A percentile compares a stretch with the other conserved stretches of the same genome.
phyloP scores from a whole-genome alignment of 2,888 invertebrate species.

The Orthosia gracilis region DNA sequence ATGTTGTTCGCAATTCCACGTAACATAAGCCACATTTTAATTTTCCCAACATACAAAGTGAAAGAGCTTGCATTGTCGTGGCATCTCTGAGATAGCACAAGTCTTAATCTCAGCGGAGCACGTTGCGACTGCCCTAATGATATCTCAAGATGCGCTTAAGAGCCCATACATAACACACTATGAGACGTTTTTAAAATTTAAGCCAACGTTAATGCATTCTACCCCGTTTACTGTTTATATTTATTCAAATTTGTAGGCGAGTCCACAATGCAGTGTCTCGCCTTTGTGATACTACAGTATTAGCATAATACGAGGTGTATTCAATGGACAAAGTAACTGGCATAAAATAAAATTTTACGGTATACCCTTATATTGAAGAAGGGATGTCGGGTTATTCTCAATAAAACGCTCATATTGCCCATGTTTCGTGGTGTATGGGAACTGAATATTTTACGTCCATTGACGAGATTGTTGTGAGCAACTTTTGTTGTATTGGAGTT shows the following conservation, averaged over 20 bases:
- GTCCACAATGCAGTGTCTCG: slow-evolving; percentile 81
- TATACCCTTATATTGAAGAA: slow-evolving; percentile 87
- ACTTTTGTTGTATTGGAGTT: slow-evolving; percentile 54
- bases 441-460: slow-evolving; percentile 78
- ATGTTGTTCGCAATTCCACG: slow-evolving; percentile 63
- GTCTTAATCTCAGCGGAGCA: slow-evolving; percentile 87
- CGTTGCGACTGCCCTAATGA: slow-evolving; percentile 87
- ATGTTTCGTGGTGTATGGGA: slow-evolving; percentile 79
- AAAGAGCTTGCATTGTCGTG: slow-evolving; percentile 77
- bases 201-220: slow-evolving; percentile 89
- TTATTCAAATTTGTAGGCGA: slow-evolving; percentile 90
- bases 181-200: slow-evolving; percentile 91
- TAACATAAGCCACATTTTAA: slow-evolving; percentile 74
- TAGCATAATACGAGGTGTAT: slow-evolving; percentile 88
- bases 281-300: slow-evolving; percentile 84
- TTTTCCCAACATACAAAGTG: slow-evolving; percentile 73
- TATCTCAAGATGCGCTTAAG: slow-evolving; percentile 89
- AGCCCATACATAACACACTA: slow-evolving; percentile 90
- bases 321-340: slow-evolving; percentile 88
- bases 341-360: slow-evolving; percentile 89
- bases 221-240: slow-evolving; percentile 88
- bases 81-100: slow-evolving; percentile 79
- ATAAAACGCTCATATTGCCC: slow-evolving; percentile 83
- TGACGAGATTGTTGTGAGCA: slow-evolving; percentile 69
- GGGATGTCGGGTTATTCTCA: slow-evolving; percentile 83